Base-by-base conservation (phyloP, 2,888 invertebrate genomes). In the Rhingia rostrata region DNA sequence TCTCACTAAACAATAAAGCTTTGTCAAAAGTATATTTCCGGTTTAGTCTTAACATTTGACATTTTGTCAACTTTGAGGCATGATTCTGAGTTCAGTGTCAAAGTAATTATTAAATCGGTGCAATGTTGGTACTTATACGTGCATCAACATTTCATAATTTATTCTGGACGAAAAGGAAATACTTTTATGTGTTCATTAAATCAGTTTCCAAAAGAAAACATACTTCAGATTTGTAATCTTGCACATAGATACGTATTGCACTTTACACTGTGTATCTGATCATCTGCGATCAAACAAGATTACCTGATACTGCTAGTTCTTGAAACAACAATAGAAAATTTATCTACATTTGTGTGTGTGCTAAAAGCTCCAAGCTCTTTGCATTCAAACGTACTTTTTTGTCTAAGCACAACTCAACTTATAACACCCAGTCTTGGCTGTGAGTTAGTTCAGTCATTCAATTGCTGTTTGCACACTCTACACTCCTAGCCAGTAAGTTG, bases 321-420 rank as follows among this genome's bases (percentile, higher is more conserved):
- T 35, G 41, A 6, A 45, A 5, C 37, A 37, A 54, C 54, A 51
- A 7, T 22, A 22, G 22, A 22, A 22, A 22, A 22, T 30, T 30
- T 3, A 60, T 41, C 37, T 67, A 14, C 33, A 32, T 1, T 0
- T 66, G 53, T 77, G 35, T 70, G 37, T 51, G 58, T 69, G 56
- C 32, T 63, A 47, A 81, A 82, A 82, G 81, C 81, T 82, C 47
- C 3, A 66, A 82, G 81, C 81, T 82, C 66, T 70, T 12, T 51
- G 51, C 5, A 67, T 56, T 30, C 35, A 45, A 67, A 9, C 47
- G 73, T 61, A 66, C 47, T 53, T 63, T 6, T 54, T 39, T 58
- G 56, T 53, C 37, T 5, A 63, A 58, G 43, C 32, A 53, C 66
- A 39, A 63, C 66, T 74, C 54, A 75, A 74, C 70, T 70, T 75